A percentile compares a stretch with the other conserved stretches of the same genome.
Conservation (phyloP, 1,140 invertebrate species). For the Pseudomyrmex concolor region DNA sequence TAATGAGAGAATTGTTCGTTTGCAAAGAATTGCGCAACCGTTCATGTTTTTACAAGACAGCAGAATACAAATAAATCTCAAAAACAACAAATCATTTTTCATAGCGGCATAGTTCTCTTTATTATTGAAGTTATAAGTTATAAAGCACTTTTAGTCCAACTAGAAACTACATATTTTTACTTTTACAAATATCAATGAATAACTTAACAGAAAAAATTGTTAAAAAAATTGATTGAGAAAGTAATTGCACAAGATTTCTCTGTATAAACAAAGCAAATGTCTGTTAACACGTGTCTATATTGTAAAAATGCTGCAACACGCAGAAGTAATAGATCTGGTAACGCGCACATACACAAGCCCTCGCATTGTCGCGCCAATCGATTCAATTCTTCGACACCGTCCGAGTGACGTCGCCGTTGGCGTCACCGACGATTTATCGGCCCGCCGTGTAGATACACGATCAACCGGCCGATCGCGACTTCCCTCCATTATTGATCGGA, state of each 20-base stretch:
- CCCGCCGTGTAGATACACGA: slow-evolving; percentile 33
- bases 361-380: neutral
- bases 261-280: no score
- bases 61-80: no score
- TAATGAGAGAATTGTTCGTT: slow-evolving; percentile 21
- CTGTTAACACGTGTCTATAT: no score
- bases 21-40: slow-evolving; percentile 20
- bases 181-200: no score
- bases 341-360: neutral
- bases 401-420: slow-evolving; percentile 40
- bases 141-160: no score
- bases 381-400: slow-evolving; percentile 53
- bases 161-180: no score
- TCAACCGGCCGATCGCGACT: slow-evolving; percentile 24
- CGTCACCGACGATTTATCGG: slow-evolving; percentile 49
- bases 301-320: neutral
- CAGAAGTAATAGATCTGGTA: neutral
- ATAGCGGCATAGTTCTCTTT: no score
- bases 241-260: no score
- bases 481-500: slow-evolving; percentile 28
- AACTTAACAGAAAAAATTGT: no score
- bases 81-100: no score
- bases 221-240: no score
- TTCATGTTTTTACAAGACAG: neutral
- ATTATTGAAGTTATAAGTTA: no score